Percentiles rank a stretch among this genome's conserved stretches.
These are phyloP conservation scores for Catharus ustulatus DNA, from an alignment of 2,797 vertebrate genomes.

Conservation along the genomic window DNA sequence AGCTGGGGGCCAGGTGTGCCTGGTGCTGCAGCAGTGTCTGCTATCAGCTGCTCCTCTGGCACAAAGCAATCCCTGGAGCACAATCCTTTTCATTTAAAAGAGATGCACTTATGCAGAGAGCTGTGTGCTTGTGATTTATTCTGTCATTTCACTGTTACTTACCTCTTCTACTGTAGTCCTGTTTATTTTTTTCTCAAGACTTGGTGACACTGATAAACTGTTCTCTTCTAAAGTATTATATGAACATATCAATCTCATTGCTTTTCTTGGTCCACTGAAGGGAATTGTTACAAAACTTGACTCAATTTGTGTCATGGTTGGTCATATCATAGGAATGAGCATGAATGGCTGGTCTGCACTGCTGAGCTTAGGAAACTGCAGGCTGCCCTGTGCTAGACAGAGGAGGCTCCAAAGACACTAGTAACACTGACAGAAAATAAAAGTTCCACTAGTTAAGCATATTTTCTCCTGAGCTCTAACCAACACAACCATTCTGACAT, in stretches of 20 bases:
- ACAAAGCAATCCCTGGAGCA: not conserved
- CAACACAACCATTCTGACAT: not conserved
- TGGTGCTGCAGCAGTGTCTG: not conserved
- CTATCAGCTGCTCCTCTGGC: not conserved
- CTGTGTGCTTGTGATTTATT: not conserved
- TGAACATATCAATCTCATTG: not conserved
- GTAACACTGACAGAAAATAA: not conserved
- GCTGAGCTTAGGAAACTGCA: not conserved
- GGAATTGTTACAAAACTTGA: not conserved
- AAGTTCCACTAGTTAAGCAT: not conserved
- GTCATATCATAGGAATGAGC: not conserved
- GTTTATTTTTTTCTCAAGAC: not conserved
- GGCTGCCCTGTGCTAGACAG: not conserved
- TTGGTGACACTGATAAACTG: not conserved
- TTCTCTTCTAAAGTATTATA: not conserved
- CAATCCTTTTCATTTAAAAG: not conserved
- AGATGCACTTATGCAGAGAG: not conserved
- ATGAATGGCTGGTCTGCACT: not conserved
- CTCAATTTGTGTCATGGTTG: not conserved
- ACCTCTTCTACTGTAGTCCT: not conserved
- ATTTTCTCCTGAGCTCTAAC: not conserved
- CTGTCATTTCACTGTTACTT: not conserved
- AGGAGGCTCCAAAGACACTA: not conserved
- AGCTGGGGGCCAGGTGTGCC: not conserved
- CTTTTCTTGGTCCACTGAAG: slow-evolving; percentile 19